Conservation (phyloP, 2,888 invertebrate species). For the Rhagophthalmus giganteus region DNA sequence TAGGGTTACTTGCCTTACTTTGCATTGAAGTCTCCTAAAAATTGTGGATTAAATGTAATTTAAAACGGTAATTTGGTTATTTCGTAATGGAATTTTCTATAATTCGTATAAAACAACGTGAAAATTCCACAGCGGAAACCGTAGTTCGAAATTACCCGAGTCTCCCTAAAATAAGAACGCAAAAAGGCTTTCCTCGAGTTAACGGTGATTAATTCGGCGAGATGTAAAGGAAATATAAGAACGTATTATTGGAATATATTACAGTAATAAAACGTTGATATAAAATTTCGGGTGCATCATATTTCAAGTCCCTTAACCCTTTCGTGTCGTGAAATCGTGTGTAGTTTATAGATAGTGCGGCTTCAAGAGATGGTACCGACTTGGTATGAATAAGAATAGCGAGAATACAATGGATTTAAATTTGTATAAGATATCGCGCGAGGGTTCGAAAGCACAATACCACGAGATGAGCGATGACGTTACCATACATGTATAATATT, state of each 20-base stretch:
- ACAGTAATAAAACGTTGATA: slow-evolving; percentile 38
- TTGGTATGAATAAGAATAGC: slow-evolving; percentile 46
- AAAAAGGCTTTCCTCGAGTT: too few relatives aligned
- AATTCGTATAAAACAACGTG: too few relatives aligned
- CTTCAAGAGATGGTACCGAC: slow-evolving; percentile 39
- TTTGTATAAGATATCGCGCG: slow-evolving; percentile 48
- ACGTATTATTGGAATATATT: slow-evolving; percentile 30
- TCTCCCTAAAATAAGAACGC: too few relatives aligned
- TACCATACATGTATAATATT: slow-evolving; percentile 29
- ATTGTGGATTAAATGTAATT: too few relatives aligned
- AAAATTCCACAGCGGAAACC: too few relatives aligned
- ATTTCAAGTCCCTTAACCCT: slow-evolving; percentile 37
- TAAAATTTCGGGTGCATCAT: slow-evolving; percentile 39
- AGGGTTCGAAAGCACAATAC: slow-evolving; percentile 39
- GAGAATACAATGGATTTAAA: slow-evolving; percentile 46
- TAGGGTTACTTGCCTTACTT: too few relatives aligned
- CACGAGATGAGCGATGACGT: slow-evolving; percentile 49
- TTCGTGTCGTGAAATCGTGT: slow-evolving; percentile 26
- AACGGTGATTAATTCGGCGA: slow-evolving; percentile 7
- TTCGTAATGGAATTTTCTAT: too few relatives aligned
- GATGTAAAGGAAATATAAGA: slow-evolving; percentile 4
- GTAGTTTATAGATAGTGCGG: slow-evolving; percentile 37
- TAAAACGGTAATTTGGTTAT: too few relatives aligned
- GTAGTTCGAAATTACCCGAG: too few relatives aligned
- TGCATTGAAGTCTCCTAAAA: too few relatives aligned